A percentile compares a stretch with the other conserved stretches of the same genome.
Evolutionary conservation across 1,140 invertebrate genomes (phyloP).

Genomic region (Latrodectus geometricus): DNA sequence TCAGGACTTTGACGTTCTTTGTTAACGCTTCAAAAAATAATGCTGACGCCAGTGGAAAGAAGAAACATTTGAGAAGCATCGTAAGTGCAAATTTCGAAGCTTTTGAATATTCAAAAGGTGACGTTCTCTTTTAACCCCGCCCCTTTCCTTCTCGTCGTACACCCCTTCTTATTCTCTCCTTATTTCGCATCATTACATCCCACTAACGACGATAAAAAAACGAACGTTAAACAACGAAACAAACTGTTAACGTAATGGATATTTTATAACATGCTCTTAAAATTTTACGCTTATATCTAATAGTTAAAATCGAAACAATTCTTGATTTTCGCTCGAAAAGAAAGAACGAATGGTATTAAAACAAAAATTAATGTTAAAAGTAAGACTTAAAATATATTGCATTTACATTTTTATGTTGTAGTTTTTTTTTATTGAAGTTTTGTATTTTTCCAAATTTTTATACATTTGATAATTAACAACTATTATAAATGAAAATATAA

Average conservation of each 20-base stretch:
- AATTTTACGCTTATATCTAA: background rate
- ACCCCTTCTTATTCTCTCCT: slow-evolving; percentile 43
- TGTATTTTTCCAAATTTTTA: too few relatives aligned
- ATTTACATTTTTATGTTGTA: too few relatives aligned
- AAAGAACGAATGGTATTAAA: too few relatives aligned
- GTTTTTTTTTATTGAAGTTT: too few relatives aligned
- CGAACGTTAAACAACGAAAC: slow-evolving; percentile 5
- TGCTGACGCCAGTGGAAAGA: slow-evolving; percentile 37
- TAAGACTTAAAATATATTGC: too few relatives aligned
- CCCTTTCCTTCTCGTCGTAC: slow-evolving; percentile 25
- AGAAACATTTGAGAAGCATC: slow-evolving; percentile 39
- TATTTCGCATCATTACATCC: slow-evolving; percentile 54
- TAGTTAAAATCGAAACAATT: too few relatives aligned
- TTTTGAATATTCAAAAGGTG: slow-evolving; percentile 60
- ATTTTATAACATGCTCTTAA: slow-evolving; percentile 44
- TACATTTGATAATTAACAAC: too few relatives aligned
- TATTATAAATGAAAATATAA: too few relatives aligned
- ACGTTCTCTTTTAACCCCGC: slow-evolving; percentile 16
- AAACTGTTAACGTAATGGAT: slow-evolving; percentile 50
- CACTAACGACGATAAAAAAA: slow-evolving; percentile 27
- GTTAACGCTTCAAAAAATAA: slow-evolving; percentile 60
- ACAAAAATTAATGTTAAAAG: too few relatives aligned
- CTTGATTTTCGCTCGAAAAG: too few relatives aligned
- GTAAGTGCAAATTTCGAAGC: slow-evolving; percentile 52
- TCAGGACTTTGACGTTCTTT: slow-evolving; percentile 57